Evolutionary conservation across 2,888 invertebrate genomes (phyloP).

Genomic region (Parthenolecanium corni): DNA sequence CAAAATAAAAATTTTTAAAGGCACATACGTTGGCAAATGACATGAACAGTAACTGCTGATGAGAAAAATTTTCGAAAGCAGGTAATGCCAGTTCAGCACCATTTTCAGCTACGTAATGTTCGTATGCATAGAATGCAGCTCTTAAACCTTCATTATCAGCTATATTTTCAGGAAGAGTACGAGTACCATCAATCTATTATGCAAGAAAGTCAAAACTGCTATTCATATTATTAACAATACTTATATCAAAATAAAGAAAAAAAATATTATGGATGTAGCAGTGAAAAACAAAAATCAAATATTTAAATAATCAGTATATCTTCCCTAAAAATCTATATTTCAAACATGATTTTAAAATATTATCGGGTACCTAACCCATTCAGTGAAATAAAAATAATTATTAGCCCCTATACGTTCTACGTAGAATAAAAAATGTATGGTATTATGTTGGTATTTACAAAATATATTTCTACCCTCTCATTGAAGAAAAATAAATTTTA

Average conservation of each 20-base stretch:
- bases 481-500: too few species aligned
- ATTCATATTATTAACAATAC: neutral
- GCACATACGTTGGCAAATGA: constrained; percentile 63
- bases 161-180: constrained; percentile 77
- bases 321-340: too few species aligned
- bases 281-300: neutral
- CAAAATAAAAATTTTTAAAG: too few species aligned
- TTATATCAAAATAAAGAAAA: neutral
- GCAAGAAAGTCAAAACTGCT: neutral
- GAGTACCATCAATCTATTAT: constrained; percentile 53
- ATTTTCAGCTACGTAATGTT: constrained; percentile 38
- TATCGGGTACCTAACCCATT: too few species aligned
- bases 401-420: too few species aligned
- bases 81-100: constrained; percentile 47
- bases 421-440: too few species aligned
- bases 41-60: constrained; percentile 66
- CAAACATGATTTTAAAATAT: too few species aligned
- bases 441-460: too few species aligned
- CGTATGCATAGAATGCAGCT: constrained; percentile 61
- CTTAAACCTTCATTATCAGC: constrained; percentile 81
- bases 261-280: neutral
- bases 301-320: too few species aligned
- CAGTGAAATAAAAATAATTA: too few species aligned
- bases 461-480: too few species aligned
- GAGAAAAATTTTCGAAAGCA: constrained; percentile 52